Evolutionary conservation across 1,140 invertebrate species (phyloP), one percentile per base, ranked within the genome.

Genomic region (Globodera rostochiensis): DNA sequence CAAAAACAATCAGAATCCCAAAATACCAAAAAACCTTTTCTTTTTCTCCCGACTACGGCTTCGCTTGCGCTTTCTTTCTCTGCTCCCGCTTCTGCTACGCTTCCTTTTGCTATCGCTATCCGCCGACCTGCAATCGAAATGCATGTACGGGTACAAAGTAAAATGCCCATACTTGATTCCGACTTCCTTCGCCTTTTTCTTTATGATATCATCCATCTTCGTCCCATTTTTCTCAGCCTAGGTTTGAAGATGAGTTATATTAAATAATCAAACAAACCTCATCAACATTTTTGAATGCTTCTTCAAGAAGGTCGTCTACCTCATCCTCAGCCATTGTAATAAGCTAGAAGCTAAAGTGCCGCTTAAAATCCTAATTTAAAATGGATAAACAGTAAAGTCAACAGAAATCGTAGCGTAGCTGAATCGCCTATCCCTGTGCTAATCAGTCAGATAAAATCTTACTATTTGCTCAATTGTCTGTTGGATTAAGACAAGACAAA

Each of bases 241-340:
- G 84, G 11, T 25, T 74, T 15, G 19, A 84, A 69, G 70, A 49
- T n/a, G 46, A 49, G 6, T 45, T 6, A 47, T 8, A 11, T 25
- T 8, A 80, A 80, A 74, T 80, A 25, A 76, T 46, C 9, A 79
- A 79, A 19, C 36, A 49, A 49, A 83, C 82, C 49, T 83, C 82
- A 9, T 83, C 82, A 25, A 83, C 73, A 69, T 60, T 83, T 69
- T 83, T 67, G 67, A 82, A 84, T 36, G 82, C 82, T 46, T 83
- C 50, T 74, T 83, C 82, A n/a, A 83, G 77, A 75, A 83, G 80
- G 79, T 83, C 74, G 50, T 83, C 82, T 57, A 83, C 82, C 4
- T 83, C 82, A 15, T 81, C 76, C 47, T 84, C 82, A 21, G 64
- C 81, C 81, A 82, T 82, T 82, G 15, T 64, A 64, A 15, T 64